These are phyloP conservation scores for Zoanthus solanderi DNA, from an alignment of 92 coral and sea anemone species.

Conservation along the genomic window DNA sequence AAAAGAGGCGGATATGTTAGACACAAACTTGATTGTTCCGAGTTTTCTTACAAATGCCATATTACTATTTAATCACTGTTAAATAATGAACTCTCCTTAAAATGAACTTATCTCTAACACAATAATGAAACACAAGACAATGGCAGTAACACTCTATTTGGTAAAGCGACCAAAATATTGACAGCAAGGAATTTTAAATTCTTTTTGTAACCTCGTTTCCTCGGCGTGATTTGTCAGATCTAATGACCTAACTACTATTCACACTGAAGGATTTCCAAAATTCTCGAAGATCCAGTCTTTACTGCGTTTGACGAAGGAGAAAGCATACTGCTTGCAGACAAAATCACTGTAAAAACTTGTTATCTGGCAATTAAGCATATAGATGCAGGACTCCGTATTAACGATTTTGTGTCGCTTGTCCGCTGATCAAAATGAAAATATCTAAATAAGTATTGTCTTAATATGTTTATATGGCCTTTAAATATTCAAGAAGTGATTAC, in stretches of 20 bases:
- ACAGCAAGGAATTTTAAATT: neutral
- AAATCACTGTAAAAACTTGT: too few relatives aligned
- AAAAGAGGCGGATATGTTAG: slow-evolving; percentile 38
- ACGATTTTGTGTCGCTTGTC: too few relatives aligned
- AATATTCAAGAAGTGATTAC: too few relatives aligned
- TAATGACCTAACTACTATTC: too few relatives aligned
- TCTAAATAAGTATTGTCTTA: too few relatives aligned
- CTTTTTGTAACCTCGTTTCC: neutral
- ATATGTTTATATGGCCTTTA: too few relatives aligned
- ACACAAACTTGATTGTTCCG: slow-evolving; percentile 22
- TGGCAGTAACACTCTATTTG: neutral
- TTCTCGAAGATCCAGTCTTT: neutral
- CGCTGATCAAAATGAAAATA: too few relatives aligned
- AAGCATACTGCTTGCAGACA: too few relatives aligned
- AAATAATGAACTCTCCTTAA: slow-evolving; percentile 25
- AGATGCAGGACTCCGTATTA: too few relatives aligned
- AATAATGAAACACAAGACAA: neutral
- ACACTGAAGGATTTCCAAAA: neutral
- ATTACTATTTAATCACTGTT: slow-evolving; percentile 2
- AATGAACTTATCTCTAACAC: neutral
- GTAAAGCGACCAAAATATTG: neutral
- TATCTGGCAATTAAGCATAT: too few relatives aligned
- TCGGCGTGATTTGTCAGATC: neutral
- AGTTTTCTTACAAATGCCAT: neutral
- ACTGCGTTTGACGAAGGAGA: neutral